These are phyloP conservation scores for Dione juno DNA, from an alignment of 2,888 invertebrate genomes.

Conservation along the genomic window DNA sequence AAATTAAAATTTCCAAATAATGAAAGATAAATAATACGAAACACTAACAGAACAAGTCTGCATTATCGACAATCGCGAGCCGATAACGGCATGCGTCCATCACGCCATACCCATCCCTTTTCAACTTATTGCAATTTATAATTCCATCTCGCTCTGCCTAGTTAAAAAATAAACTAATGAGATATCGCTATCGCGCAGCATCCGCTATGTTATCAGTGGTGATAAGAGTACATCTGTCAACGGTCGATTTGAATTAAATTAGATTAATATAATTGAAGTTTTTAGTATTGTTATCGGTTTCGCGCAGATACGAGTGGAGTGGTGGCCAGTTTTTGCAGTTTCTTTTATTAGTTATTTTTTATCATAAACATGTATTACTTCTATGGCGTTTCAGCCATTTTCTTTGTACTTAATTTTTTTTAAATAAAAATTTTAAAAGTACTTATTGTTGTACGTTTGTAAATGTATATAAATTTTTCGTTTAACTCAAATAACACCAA, in stretches of 20 bases:
- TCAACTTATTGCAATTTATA: conserved; percentile 51
- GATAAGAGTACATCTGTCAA: conserved; percentile 71
- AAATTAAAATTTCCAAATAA: conserved; percentile 27
- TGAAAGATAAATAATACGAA: conserved; percentile 33
- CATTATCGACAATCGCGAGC: conserved; percentile 52
- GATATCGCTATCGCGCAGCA: conserved; percentile 62
- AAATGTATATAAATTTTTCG: no score
- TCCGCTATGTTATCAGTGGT: conserved; percentile 64
- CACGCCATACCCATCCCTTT: conserved; percentile 64
- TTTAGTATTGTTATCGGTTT: conserved; percentile 32
- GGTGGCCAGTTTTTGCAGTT: neutral
- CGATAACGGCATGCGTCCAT: conserved; percentile 68
- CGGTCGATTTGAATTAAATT: conserved; percentile 56
- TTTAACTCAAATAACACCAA: no score
- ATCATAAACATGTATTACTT: neutral
- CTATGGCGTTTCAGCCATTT: no score
- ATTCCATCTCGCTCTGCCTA: conserved; percentile 60
- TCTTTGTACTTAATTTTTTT: no score
- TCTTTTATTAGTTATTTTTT: neutral
- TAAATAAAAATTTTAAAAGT: no score
- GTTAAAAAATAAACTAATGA: conserved; percentile 69
- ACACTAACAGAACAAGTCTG: conserved; percentile 32
- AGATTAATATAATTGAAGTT: conserved; percentile 36
- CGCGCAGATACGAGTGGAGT: neutral
- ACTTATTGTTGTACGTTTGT: no score